Conservation (phyloP, 1,140 invertebrate genomes). For the Drosophila navojoa region DNA sequence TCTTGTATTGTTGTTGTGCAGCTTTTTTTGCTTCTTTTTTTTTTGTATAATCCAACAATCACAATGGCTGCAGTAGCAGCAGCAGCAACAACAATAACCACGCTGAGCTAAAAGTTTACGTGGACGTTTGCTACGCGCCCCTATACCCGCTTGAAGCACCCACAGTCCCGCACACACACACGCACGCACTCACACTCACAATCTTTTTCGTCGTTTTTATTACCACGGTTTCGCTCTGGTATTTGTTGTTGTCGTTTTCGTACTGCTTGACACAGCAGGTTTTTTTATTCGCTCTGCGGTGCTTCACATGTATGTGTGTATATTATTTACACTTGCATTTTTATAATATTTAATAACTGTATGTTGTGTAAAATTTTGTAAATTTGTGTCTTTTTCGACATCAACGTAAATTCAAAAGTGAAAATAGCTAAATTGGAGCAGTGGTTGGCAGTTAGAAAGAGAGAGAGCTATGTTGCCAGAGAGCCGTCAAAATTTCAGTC, state of each 20-base stretch:
- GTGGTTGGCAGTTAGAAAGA: slow-evolving; percentile 29
- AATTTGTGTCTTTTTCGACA: slow-evolving; percentile 13
- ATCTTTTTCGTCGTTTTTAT: slow-evolving; percentile 48
- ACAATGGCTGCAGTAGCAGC: slow-evolving; percentile 17
- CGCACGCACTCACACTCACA: background rate
- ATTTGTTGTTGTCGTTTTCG: slow-evolving; percentile 39
- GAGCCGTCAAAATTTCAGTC: slow-evolving; percentile 35
- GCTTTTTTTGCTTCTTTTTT: slow-evolving; percentile 2
- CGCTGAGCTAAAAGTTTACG: slow-evolving; percentile 75
- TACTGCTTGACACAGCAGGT: slow-evolving; percentile 60
- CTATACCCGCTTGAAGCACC: slow-evolving; percentile 8
- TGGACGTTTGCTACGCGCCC: slow-evolving; percentile 65
- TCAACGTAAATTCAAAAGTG: slow-evolving; percentile 54
- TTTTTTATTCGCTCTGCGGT: slow-evolving; percentile 31
- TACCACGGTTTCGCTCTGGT: slow-evolving; percentile 60
- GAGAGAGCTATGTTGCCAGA: slow-evolving; percentile 23
- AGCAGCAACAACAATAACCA: slow-evolving; percentile 41
- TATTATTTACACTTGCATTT: slow-evolving; percentile 16
- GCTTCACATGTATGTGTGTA: slow-evolving; percentile 8
- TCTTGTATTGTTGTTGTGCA: slow-evolving; percentile 27
- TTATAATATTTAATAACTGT: slow-evolving; percentile 13
- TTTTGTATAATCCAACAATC: slow-evolving; percentile 40
- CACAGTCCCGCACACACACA: slow-evolving; percentile 3
- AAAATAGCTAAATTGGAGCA: slow-evolving; percentile 68
- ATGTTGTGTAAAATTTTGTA: slow-evolving; percentile 13